phyloP scores from a whole-genome alignment of 2,888 invertebrate genomes.

The Eilema griseolum region DNA sequence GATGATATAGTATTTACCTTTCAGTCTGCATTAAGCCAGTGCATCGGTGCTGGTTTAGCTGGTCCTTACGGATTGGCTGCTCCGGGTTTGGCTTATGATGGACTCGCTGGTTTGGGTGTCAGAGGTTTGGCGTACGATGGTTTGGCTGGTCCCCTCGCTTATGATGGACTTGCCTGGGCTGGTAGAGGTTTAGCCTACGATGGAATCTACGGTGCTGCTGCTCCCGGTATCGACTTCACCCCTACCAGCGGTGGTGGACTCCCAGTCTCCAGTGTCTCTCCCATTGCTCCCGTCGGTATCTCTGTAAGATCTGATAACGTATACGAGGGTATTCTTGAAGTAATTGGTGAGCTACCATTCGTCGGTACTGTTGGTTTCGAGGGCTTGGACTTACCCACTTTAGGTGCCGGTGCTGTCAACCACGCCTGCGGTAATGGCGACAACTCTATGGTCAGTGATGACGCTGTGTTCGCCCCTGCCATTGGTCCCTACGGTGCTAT shows the following conservation, averaged over 20 bases:
- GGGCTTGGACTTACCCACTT: slow-evolving; percentile 56
- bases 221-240: slow-evolving; percentile 41
- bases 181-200: neutral
- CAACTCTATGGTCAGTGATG: slow-evolving; percentile 5
- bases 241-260: slow-evolving; percentile 63
- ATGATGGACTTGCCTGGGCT: neutral
- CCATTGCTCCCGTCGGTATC: slow-evolving; percentile 61
- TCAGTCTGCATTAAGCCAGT: slow-evolving; percentile 39
- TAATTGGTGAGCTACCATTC: slow-evolving; percentile 68
- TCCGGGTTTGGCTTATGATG: slow-evolving; percentile 23
- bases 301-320: slow-evolving; percentile 63
- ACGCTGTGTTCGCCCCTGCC: neutral
- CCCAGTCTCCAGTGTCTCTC: slow-evolving; percentile 59
- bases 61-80: slow-evolving; percentile 34
- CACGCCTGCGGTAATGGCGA: slow-evolving; percentile 56
- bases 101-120: neutral
- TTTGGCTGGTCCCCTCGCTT: neutral
- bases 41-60: slow-evolving; percentile 41
- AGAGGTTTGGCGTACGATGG: neutral
- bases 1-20: neutral
- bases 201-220: neutral
- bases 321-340: slow-evolving; percentile 60
- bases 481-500: neutral
- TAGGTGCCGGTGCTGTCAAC: slow-evolving; percentile 52
- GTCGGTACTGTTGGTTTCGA: slow-evolving; percentile 55